Evolutionary conservation across 1,140 invertebrate genomes (phyloP).

Genomic region (Manduca sexta): DNA sequence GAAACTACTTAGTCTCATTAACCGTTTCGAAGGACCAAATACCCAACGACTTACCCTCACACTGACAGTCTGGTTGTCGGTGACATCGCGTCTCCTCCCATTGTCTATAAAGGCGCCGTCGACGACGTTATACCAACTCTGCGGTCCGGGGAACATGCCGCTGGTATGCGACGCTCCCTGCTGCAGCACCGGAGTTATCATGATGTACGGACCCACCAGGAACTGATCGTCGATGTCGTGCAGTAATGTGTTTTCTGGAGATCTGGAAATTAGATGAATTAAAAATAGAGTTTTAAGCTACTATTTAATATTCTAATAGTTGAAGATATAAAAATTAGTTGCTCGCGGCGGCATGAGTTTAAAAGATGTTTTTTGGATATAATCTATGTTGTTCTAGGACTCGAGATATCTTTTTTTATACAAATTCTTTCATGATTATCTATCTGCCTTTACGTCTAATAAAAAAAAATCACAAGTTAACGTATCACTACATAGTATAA

Average conservation of each 20-base stretch:
- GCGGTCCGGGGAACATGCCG: constrained; percentile 80
- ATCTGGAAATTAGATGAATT: constrained; percentile 73
- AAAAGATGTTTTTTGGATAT: too few species aligned
- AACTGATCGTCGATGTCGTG: constrained; percentile 86
- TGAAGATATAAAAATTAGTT: too few species aligned
- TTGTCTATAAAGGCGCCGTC: constrained; percentile 63
- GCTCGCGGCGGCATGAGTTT: too few species aligned
- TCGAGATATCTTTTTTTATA: too few species aligned
- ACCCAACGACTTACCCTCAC: constrained; percentile 61
- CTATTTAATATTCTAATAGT: too few species aligned
- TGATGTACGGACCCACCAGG: constrained; percentile 82
- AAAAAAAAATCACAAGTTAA: too few species aligned
- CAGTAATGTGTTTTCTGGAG: constrained; percentile 77
- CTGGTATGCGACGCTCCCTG: constrained; percentile 63
- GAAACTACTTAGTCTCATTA: too few species aligned
- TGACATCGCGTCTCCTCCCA: constrained; percentile 29
- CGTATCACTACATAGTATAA: too few species aligned
- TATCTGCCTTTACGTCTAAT: too few species aligned
- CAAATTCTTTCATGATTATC: too few species aligned
- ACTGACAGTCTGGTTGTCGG: constrained; percentile 70
- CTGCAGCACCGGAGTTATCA: constrained; percentile 85
- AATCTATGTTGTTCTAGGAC: too few species aligned
- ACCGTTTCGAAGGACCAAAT: too few species aligned
- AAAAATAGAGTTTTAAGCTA: background rate
- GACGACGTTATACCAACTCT: constrained; percentile 82